A percentile compares a stretch with the other conserved stretches of the same genome.
Evolutionary conservation across 2,113 vertebrate species (phyloP).

Genomic region (Hystrix brachyura): DNA sequence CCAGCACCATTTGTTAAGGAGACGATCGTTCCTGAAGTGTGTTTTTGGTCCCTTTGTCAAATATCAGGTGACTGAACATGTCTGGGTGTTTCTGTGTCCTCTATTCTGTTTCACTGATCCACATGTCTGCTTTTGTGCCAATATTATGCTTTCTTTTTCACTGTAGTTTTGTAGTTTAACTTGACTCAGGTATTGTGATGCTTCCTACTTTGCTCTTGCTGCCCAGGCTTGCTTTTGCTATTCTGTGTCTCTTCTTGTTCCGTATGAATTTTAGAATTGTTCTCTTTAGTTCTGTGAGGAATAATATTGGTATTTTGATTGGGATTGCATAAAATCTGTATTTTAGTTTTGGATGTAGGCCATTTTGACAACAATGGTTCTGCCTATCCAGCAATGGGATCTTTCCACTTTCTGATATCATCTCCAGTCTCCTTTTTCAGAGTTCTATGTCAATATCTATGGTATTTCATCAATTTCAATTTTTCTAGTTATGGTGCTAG

Average conservation of each 20-base stretch:
- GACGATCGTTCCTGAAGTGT: neutral
- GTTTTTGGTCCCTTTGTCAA: neutral
- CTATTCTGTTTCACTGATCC: neutral
- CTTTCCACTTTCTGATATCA: neutral
- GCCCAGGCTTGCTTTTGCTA: neutral
- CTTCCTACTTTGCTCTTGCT: neutral
- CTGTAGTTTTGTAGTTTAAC: neutral
- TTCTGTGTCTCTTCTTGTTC: neutral
- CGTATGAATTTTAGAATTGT: too few species aligned
- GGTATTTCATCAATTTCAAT: neutral
- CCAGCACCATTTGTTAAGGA: neutral
- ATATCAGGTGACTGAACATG: neutral
- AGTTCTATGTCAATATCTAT: neutral
- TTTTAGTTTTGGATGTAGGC: neutral
- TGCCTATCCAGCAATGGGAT: neutral
- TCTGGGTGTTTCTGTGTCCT: neutral
- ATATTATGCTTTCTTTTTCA: neutral
- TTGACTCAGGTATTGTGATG: neutral
- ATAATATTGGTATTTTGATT: too few species aligned
- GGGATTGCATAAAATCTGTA: neutral
- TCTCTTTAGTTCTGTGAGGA: too few species aligned
- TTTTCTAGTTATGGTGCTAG: neutral
- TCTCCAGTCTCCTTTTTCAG: neutral
- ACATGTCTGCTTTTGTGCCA: neutral
- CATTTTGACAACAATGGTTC: neutral